Percentiles rank a stretch among this genome's conserved stretches.
Conservation (phyloP, 2,888 invertebrate species). For the Cheiracanthium punctorium region DNA sequence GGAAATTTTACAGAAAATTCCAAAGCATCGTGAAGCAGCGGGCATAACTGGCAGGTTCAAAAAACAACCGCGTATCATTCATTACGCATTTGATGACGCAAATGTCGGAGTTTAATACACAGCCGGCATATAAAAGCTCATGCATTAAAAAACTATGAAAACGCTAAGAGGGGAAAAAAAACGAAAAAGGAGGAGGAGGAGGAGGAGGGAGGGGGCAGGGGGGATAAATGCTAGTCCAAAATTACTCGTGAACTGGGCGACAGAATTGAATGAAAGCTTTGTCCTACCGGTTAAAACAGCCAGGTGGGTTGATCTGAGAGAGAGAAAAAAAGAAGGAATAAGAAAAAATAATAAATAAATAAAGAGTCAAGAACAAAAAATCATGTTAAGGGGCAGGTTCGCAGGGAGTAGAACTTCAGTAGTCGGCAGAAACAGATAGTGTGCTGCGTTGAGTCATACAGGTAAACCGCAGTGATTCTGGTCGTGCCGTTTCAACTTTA, state of each 20-base stretch:
- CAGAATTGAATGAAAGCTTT: slow-evolving; percentile 31
- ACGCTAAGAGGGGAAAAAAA: background rate
- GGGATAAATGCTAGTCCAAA: background rate
- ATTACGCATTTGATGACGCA: background rate
- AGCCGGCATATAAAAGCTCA: slow-evolving; percentile 4
- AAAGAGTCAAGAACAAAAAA: background rate
- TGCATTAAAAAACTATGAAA: slow-evolving; percentile 1
- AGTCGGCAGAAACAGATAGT: slow-evolving; percentile 24
- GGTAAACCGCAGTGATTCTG: slow-evolving; percentile 9
- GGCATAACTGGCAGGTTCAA: background rate
- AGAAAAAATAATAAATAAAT: slow-evolving; percentile 4
- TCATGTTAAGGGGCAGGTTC: background rate
- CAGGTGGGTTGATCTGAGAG: slow-evolving; percentile 30
- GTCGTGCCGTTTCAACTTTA: background rate
- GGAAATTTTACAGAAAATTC: background rate
- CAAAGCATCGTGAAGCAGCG: background rate
- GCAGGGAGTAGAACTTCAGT: background rate
- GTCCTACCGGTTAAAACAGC: slow-evolving; percentile 27
- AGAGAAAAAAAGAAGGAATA: slow-evolving; percentile 12
- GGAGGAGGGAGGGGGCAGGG: background rate
- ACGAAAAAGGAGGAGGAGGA: too few species aligned
- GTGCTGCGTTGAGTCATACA: background rate
- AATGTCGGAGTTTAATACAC: background rate
- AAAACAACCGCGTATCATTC: slow-evolving; percentile 6
- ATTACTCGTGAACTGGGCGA: slow-evolving; percentile 4